Conservation (phyloP, 2,797 vertebrate genomes). For the Eulemur coronatus region DNA sequence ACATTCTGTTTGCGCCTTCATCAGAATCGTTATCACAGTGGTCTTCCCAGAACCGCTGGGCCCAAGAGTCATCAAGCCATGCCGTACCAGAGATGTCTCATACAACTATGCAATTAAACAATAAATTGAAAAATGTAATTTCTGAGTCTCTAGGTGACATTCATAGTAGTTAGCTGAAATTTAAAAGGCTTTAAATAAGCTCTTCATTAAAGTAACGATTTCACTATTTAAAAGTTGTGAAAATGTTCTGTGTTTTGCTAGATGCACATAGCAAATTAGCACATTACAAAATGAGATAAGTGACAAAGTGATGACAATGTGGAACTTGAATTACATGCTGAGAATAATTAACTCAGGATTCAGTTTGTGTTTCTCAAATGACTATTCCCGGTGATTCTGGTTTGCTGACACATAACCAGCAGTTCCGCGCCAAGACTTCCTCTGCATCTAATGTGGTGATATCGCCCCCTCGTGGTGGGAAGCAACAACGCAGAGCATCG, state of each 20-base stretch:
- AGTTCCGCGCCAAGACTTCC: background rate
- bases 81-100: constrained; percentile 86
- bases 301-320: background rate
- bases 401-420: background rate
- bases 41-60: constrained; percentile 89
- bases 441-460: background rate
- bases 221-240: background rate
- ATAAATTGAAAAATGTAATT: background rate
- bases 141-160: background rate
- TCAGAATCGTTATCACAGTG: constrained; percentile 81
- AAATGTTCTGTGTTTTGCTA: background rate
- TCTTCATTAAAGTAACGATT: constrained; percentile 1
- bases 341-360: background rate
- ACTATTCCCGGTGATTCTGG: background rate
- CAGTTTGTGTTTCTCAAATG: background rate
- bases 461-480: constrained; percentile 41
- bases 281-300: background rate
- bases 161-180: background rate
- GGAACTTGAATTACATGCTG: background rate
- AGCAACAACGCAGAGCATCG: background rate
- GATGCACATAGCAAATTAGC: background rate
- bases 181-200: background rate
- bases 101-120: constrained; percentile 79
- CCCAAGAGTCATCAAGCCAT: constrained; percentile 87
- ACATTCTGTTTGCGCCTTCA: constrained; percentile 85